Percentiles rank a stretch among this genome's conserved stretches.
These are phyloP conservation scores for Chrysochloris asiatica DNA, from an alignment of 2,113 vertebrate species.

Conservation along the genomic window DNA sequence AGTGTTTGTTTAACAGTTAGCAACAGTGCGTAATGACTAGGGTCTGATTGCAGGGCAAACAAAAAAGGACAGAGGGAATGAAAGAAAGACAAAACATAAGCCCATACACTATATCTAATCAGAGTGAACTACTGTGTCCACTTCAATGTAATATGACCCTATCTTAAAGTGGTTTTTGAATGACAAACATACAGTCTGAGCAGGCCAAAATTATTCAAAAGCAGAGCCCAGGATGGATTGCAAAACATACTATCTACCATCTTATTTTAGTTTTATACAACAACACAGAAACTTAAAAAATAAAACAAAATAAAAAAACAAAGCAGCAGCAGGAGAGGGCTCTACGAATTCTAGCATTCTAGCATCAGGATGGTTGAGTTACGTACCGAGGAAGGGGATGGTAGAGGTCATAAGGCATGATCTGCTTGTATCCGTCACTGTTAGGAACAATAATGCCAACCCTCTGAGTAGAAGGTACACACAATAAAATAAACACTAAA, in stretches of 20 bases:
- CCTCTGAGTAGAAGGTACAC: constrained; percentile 90
- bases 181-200: constrained; percentile 48
- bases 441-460: constrained; percentile 91
- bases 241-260: constrained; percentile 58
- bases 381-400: constrained; percentile 97
- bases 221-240: constrained; percentile 51
- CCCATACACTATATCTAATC: constrained; percentile 4
- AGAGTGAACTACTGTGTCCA: constrained; percentile 57
- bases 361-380: constrained; percentile 80
- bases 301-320: background rate
- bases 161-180: constrained; percentile 59
- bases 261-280: constrained; percentile 56
- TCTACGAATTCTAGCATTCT: constrained; percentile 71
- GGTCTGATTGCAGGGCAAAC: constrained; percentile 33
- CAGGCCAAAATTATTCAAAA: constrained; percentile 38
- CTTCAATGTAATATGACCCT: background rate
- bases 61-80: constrained; percentile 31
- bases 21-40: constrained; percentile 37
- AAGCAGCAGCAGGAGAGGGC: constrained; percentile 51
- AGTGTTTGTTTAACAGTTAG: constrained; percentile 50
- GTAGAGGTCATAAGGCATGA: constrained; percentile 99
- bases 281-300: constrained; percentile 41
- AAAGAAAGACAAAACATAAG: constrained; percentile 53
- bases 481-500: constrained; percentile 89
- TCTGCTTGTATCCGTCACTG: constrained; percentile 99